Conservation (phyloP, 2,888 invertebrate species). For the Dicyrtoma fusca region DNA sequence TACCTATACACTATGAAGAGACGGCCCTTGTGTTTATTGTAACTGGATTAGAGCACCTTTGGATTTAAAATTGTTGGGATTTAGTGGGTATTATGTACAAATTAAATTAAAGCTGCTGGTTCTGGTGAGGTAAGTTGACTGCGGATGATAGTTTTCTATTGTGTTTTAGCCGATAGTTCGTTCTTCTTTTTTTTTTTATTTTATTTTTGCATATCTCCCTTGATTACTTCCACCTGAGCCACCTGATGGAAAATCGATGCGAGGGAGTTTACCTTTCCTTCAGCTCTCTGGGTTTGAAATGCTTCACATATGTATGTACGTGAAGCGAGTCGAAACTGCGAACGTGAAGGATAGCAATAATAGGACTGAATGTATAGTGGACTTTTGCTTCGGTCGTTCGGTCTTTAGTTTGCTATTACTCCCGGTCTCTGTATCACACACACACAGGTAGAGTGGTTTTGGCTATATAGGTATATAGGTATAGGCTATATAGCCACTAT, state of each 20-base stretch:
- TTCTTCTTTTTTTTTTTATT: slow-evolving; percentile 13
- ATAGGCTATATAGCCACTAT: too few relatives aligned
- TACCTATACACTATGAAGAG: too few relatives aligned
- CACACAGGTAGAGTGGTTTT: not conserved
- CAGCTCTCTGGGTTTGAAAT: slow-evolving; percentile 4
- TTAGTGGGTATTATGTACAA: too few relatives aligned
- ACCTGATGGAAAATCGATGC: slow-evolving; percentile 37
- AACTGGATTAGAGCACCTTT: too few relatives aligned
- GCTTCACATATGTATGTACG: not conserved
- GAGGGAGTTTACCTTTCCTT: slow-evolving; percentile 17
- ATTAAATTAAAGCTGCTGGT: too few relatives aligned
- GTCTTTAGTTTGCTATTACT: not conserved
- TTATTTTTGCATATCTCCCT: slow-evolving; percentile 26
- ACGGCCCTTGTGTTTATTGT: too few relatives aligned
- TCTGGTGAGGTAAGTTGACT: slow-evolving; percentile 19
- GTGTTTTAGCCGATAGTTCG: slow-evolving; percentile 8
- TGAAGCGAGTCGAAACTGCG: too few relatives aligned
- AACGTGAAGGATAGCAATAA: too few relatives aligned
- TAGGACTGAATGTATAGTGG: too few relatives aligned
- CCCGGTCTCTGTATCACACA: not conserved
- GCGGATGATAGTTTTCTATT: slow-evolving; percentile 17
- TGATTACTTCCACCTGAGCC: slow-evolving; percentile 35
- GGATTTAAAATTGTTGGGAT: too few relatives aligned
- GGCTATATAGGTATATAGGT: not conserved
- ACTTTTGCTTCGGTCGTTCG: too few relatives aligned